These are phyloP conservation scores for Amblyjoppa fuscipennis DNA, from an alignment of 2,888 invertebrate genomes.

Conservation along the genomic window DNA sequence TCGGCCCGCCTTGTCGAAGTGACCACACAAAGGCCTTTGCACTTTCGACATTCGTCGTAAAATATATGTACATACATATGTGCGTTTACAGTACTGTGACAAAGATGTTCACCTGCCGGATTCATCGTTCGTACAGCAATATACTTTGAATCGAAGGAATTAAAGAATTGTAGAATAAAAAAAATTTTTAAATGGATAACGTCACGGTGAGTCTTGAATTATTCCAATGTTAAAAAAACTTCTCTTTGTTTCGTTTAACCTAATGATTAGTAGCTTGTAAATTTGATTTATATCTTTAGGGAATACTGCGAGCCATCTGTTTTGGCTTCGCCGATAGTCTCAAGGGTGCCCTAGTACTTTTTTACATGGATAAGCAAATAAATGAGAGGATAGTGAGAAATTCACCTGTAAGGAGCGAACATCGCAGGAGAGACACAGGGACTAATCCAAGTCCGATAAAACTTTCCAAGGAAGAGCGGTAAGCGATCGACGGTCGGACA, in stretches of 20 bases:
- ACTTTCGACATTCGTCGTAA: constrained; percentile 35
- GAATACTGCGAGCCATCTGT: constrained; percentile 88
- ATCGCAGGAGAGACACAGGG: constrained; percentile 85
- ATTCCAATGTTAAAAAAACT: too few species aligned
- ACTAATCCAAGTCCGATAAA: constrained; percentile 84
- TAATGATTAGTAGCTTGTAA: constrained; percentile 10
- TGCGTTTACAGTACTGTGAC: constrained; percentile 37
- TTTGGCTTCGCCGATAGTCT: constrained; percentile 93
- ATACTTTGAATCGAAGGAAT: constrained; percentile 4
- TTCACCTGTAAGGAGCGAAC: constrained; percentile 86
- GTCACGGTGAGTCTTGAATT: constrained; percentile 66
- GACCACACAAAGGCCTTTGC: constrained; percentile 52
- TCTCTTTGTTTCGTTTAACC: not conserved
- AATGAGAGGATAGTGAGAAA: constrained; percentile 88
- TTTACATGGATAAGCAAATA: constrained; percentile 93
- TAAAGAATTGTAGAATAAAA: constrained; percentile 8
- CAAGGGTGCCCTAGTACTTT: constrained; percentile 91
- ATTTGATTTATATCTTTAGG: constrained; percentile 83
- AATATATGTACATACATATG: constrained; percentile 1
- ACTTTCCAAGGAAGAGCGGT: constrained; percentile 85
- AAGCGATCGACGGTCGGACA: constrained; percentile 79
- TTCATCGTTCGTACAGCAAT: constrained; percentile 30
- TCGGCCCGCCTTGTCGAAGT: constrained; percentile 4
- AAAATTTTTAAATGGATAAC: constrained; percentile 67
- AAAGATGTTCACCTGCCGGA: constrained; percentile 55